These are phyloP conservation scores for Istiophorus platypterus DNA, from an alignment of 2,113 vertebrate genomes.

Conservation along the genomic window DNA sequence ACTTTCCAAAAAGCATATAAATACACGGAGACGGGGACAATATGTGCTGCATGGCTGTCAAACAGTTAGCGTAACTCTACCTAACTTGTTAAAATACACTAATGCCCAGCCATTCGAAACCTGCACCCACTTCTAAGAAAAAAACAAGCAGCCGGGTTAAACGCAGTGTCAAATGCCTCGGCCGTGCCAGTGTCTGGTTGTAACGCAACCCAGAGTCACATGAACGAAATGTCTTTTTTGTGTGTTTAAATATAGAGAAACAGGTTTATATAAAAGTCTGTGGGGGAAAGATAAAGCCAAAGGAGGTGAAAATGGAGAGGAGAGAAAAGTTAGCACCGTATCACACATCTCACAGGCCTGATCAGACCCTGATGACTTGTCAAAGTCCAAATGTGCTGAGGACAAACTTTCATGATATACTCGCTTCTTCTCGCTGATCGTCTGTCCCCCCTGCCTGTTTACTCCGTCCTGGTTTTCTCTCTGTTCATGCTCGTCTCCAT, in stretches of 20 bases:
- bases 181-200: conserved; percentile 16
- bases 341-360: conserved; percentile 50
- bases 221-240: conserved; percentile 56
- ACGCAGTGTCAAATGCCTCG: conserved; percentile 45
- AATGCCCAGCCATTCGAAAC: conserved; percentile 28
- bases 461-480: conserved; percentile 17
- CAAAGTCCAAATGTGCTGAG: conserved; percentile 54
- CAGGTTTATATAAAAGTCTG: conserved; percentile 60
- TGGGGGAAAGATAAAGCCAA: conserved; percentile 32
- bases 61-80: conserved; percentile 43
- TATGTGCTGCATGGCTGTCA: conserved; percentile 14
- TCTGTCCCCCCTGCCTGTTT: conserved; percentile 15
- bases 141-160: conserved; percentile 41
- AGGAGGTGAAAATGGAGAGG: conserved; percentile 60
- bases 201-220: conserved; percentile 65
- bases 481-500: conserved; percentile 54
- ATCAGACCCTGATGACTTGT: conserved; percentile 38
- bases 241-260: conserved; percentile 77
- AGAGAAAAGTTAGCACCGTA: conserved; percentile 64
- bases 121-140: conserved; percentile 38
- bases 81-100: conserved; percentile 47
- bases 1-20: conserved; percentile 14
- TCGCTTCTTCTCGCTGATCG: conserved; percentile 33
- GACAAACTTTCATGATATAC: conserved; percentile 41
- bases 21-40: conserved; percentile 6